These are phyloP conservation scores for Melanotaenia nigrans DNA, from an alignment of 2,797 vertebrate genomes.

Conservation along the genomic window DNA sequence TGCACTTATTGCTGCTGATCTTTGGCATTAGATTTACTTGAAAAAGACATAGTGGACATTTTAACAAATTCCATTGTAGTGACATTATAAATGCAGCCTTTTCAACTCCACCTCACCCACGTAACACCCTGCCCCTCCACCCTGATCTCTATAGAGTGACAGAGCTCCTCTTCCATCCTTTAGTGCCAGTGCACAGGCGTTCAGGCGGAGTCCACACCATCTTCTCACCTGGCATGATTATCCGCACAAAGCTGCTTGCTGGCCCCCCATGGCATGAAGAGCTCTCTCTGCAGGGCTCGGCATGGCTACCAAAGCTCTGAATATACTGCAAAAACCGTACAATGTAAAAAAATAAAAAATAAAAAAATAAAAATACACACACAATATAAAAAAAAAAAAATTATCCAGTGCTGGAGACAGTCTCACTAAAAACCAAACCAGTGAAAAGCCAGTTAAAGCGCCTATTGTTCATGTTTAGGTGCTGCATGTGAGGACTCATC, in stretches of 20 bases:
- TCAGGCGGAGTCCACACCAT: slow-evolving; percentile 78
- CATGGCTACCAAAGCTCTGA: slow-evolving; percentile 89
- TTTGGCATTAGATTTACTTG: slow-evolving; percentile 84
- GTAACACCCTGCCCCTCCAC: slow-evolving; percentile 36
- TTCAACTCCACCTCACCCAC: slow-evolving; percentile 67
- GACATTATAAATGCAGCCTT: slow-evolving; percentile 81
- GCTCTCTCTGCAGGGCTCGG: slow-evolving; percentile 88
- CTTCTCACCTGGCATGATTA: slow-evolving; percentile 89
- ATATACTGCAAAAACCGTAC: slow-evolving; percentile 68
- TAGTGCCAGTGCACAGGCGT: slow-evolving; percentile 86
- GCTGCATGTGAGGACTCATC: slow-evolving; percentile 68
- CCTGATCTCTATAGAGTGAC: slow-evolving; percentile 72
- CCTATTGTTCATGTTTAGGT: slow-evolving; percentile 52
- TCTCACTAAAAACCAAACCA: slow-evolving; percentile 68
- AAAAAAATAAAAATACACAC: slow-evolving; percentile 36
- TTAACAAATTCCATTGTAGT: slow-evolving; percentile 83
- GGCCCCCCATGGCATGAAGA: slow-evolving; percentile 89
- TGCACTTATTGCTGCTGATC: slow-evolving; percentile 84
- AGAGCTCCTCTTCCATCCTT: slow-evolving; percentile 86
- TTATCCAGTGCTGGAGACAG: slow-evolving; percentile 56
- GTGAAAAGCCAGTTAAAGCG: slow-evolving; percentile 48
- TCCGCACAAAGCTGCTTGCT: slow-evolving; percentile 81
- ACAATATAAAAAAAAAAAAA: slow-evolving; percentile 17
- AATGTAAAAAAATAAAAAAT: slow-evolving; percentile 39
- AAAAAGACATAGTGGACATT: slow-evolving; percentile 83